Evolutionary conservation across 1,140 invertebrate species (phyloP), one percentile per base, ranked within the genome.

Genomic region (Ephestia elutella): DNA sequence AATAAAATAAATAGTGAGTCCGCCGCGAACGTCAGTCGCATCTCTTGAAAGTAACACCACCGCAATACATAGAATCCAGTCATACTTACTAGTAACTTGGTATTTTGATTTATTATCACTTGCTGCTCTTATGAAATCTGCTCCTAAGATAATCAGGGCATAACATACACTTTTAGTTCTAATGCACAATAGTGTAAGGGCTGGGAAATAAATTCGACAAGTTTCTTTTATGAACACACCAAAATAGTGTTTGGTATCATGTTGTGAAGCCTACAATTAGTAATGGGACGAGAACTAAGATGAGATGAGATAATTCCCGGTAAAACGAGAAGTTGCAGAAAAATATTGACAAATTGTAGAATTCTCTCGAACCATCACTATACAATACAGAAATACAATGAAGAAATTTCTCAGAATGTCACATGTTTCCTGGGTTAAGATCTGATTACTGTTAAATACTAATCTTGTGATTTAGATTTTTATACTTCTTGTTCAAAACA

Each of bases 401-500:
- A 57, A 64, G 30, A 44, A 44, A 15, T 44, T 44, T 44, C 32
- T 2, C 38, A 44, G 38, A 44, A 15, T 5, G 2, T 44, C 15
- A 17, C 38, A 15, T 15, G 38, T 44, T 17, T 44, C 13, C 38
- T 44, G 38, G 38, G 38, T 75, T 73, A 74, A 79, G 70, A 84
- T 86, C 81, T 83, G 82, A 83, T 71, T 74, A 79, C 72, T 83
- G 77, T 71, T 84, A 82, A 77, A 68, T 77, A 78, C 74, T 75
- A 77, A 80, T 86, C 82, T 89, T 89, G 83, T 87, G 84, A 87
- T 87, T 86, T 89, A 87, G 86, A 86, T 87, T 86, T 44, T 89
- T 87, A 87, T 87, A 89, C 84, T 86, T 87, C 84, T 86, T 87
- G 84, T 87, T 86, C 82, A 84, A 85, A 87, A 86, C 79, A 86